A percentile compares a stretch with the other conserved stretches of the same genome.
Evolutionary conservation across 2,113 vertebrate species (phyloP).

Genomic region (Oxyura jamaicensis): DNA sequence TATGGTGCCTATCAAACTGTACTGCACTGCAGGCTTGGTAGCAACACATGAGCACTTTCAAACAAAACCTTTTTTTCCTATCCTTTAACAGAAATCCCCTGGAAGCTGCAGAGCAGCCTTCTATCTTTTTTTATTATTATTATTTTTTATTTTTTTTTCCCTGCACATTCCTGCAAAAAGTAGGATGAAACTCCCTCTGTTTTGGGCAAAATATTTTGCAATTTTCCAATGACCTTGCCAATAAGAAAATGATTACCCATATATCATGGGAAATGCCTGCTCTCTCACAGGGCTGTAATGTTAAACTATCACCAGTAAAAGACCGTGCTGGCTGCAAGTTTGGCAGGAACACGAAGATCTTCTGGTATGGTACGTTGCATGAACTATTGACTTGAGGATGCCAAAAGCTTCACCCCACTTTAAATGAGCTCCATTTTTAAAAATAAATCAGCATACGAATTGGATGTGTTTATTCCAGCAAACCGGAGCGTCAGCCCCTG

Average conservation of each 20-base stretch:
- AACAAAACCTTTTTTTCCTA: background rate
- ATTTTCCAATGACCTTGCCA: constrained; percentile 70
- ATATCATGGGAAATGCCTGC: constrained; percentile 72
- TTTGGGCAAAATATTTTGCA: constrained; percentile 71
- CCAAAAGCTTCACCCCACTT: constrained; percentile 63
- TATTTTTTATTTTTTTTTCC: background rate
- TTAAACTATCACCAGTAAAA: constrained; percentile 63
- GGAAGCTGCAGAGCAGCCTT: background rate
- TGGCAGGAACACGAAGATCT: constrained; percentile 65
- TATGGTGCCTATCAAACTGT: background rate
- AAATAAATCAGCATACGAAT: constrained; percentile 28
- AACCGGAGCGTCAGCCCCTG: background rate
- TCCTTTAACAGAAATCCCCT: background rate
- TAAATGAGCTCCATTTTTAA: constrained; percentile 53
- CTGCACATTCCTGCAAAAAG: constrained; percentile 52
- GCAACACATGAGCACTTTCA: background rate
- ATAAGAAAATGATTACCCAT: constrained; percentile 60
- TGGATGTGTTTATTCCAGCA: constrained; percentile 33
- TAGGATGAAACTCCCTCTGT: constrained; percentile 66
- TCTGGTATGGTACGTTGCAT: constrained; percentile 56
- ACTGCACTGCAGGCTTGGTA: background rate
- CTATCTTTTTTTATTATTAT: background rate
- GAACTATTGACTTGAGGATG: constrained; percentile 44
- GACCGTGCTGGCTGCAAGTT: constrained; percentile 56
- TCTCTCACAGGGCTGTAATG: constrained; percentile 67